Conservation (phyloP, 2,888 invertebrate genomes). For the Agrochola macilenta region DNA sequence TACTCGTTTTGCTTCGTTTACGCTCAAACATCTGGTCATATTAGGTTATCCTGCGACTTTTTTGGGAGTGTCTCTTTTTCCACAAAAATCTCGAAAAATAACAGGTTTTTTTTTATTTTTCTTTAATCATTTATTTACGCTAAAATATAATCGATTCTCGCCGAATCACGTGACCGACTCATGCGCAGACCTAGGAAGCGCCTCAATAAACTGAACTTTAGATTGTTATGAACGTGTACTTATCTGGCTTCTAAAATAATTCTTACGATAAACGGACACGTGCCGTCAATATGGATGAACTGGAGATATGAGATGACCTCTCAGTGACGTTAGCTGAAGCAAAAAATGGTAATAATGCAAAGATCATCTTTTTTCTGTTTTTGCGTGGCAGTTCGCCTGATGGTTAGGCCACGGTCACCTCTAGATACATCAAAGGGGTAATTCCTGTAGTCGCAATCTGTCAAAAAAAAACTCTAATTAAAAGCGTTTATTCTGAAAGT, state of each 20-base stretch:
- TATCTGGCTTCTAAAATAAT: slow-evolving; percentile 48
- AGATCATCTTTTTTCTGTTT: slow-evolving; percentile 3
- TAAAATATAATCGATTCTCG: not conserved
- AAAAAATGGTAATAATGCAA: not conserved
- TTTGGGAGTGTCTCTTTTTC: too few species aligned
- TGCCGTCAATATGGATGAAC: slow-evolving; percentile 47
- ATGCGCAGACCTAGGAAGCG: slow-evolving; percentile 54
- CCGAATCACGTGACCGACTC: slow-evolving; percentile 38
- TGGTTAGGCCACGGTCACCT: not conserved
- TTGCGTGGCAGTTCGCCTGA: not conserved
- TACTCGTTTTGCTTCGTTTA: too few species aligned
- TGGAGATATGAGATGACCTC: slow-evolving; percentile 44
- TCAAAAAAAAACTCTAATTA: not conserved
- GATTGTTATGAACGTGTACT: slow-evolving; percentile 57
- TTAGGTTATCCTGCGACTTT: too few species aligned
- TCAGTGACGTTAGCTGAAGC: not conserved
- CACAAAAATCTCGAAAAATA: too few species aligned
- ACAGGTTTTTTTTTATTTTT: too few species aligned
- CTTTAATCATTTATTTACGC: not conserved
- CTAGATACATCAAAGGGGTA: not conserved
- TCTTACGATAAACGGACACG: slow-evolving; percentile 47
- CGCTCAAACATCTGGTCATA: too few species aligned
- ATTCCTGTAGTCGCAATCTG: not conserved
- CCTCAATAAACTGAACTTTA: slow-evolving; percentile 62
- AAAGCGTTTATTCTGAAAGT: too few species aligned